Conservation (phyloP, 2,113 vertebrate genomes). For the Solea senegalensis region DNA sequence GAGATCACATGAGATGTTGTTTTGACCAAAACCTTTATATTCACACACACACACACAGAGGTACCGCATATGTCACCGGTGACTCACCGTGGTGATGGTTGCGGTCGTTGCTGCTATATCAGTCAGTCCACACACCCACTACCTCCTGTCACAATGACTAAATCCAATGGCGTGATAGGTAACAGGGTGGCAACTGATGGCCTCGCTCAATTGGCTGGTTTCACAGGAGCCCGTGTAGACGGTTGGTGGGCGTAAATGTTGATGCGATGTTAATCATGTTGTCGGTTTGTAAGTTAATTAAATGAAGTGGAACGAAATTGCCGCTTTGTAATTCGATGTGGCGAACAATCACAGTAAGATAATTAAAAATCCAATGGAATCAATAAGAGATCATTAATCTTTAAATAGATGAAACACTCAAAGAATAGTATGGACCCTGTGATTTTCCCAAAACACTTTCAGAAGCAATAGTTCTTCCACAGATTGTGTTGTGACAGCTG, state of each 20-base stretch:
- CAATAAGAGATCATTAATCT: constrained; percentile 21
- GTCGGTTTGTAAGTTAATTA: constrained; percentile 54
- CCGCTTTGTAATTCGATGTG: constrained; percentile 24
- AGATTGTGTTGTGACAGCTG: not conserved
- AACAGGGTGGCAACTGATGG: constrained; percentile 20
- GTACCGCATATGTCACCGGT: constrained; percentile 31
- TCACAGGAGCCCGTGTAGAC: constrained; percentile 12
- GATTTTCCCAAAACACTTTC: not conserved
- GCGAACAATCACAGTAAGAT: constrained; percentile 30
- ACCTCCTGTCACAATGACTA: constrained; percentile 56
- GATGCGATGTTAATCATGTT: constrained; percentile 52
- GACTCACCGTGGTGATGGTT: constrained; percentile 53
- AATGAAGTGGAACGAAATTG: constrained; percentile 50
- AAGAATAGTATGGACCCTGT: not conserved
- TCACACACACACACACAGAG: constrained; percentile 9
- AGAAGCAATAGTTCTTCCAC: not conserved
- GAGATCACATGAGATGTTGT: constrained; percentile 26
- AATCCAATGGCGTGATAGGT: constrained; percentile 39
- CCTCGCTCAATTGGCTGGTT: constrained; percentile 36
- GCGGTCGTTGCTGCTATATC: constrained; percentile 51
- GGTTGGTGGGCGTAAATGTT: constrained; percentile 52
- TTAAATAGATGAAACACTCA: not conserved
- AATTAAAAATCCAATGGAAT: constrained; percentile 14
- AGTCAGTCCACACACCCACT: constrained; percentile 52
- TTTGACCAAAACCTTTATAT: constrained; percentile 13